phyloP scores from a whole-genome alignment of 2,888 invertebrate species.

The Meganola albula region DNA sequence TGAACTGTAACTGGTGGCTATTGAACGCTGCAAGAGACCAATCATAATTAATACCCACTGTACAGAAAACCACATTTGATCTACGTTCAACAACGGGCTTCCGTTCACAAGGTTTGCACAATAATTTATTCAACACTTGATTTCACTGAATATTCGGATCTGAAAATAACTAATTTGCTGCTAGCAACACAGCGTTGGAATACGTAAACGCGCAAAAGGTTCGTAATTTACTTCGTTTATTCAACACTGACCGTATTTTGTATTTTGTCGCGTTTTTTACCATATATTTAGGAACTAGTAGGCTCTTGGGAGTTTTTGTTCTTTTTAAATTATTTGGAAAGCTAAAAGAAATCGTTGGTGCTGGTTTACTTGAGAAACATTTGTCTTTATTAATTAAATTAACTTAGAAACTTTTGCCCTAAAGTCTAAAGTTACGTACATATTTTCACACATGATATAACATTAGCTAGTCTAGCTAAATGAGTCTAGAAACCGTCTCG shows the following conservation, averaged over 20 bases:
- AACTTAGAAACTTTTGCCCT: too few species aligned
- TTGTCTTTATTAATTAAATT: too few species aligned
- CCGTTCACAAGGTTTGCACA: constrained; percentile 1
- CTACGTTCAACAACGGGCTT: not conserved
- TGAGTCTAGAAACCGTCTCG: too few species aligned
- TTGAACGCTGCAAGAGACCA: not conserved
- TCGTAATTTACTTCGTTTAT: constrained; percentile 21
- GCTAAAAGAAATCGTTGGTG: too few species aligned
- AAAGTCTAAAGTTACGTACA: too few species aligned
- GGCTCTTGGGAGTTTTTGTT: not conserved
- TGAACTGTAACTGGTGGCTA: too few species aligned
- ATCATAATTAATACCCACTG: not conserved
- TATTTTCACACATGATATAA: too few species aligned
- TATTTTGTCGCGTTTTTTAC: constrained; percentile 10
- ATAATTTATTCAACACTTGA: constrained; percentile 27
- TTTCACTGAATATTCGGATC: constrained; percentile 16
- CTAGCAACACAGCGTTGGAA: constrained; percentile 23
- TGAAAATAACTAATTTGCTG: constrained; percentile 21
- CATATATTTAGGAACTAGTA: constrained; percentile 5
- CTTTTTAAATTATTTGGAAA: not conserved
- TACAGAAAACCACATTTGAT: constrained; percentile 6
- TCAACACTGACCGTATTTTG: constrained; percentile 17
- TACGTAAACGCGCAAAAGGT: constrained; percentile 25
- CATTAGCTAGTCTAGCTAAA: too few species aligned
- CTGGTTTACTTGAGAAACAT: too few species aligned